phyloP scores from a whole-genome alignment of 2,797 vertebrate genomes.

The Hybognathus amarus region DNA sequence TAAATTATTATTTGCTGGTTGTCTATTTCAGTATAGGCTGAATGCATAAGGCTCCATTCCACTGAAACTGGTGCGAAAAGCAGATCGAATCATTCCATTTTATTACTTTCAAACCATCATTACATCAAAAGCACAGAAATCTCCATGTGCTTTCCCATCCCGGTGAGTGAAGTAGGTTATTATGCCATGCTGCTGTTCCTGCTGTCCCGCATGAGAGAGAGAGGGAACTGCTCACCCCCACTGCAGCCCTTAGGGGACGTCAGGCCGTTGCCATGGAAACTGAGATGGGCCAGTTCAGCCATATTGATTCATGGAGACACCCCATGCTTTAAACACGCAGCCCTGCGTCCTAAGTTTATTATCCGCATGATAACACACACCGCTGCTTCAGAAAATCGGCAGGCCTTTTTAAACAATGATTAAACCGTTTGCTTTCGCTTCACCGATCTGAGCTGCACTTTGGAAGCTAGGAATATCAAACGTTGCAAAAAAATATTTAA shows the following conservation, averaged over 20 bases:
- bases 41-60: constrained; percentile 52
- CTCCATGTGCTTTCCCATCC: neutral
- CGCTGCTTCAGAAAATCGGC: constrained; percentile 9
- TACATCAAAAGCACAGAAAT: neutral
- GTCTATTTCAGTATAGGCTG: neutral
- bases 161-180: constrained; percentile 76
- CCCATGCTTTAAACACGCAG: constrained; percentile 30
- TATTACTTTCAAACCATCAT: neutral
- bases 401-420: constrained; percentile 12
- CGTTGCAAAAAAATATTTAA: neutral
- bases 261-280: constrained; percentile 76
- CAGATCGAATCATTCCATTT: neutral
- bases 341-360: constrained; percentile 28
- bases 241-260: constrained; percentile 53
- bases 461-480: neutral
- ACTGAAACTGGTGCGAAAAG: constrained; percentile 7
- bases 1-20: neutral
- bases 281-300: constrained; percentile 54
- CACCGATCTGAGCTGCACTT: neutral
- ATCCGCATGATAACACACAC: constrained; percentile 30
- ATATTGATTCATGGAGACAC: constrained; percentile 66
- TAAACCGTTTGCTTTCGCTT: constrained; percentile 23
- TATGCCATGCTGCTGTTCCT: constrained; percentile 74
- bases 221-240: constrained; percentile 60
- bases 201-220: constrained; percentile 59